Conservation (phyloP, 2,888 invertebrate genomes). For the Callimorpha dominula region DNA sequence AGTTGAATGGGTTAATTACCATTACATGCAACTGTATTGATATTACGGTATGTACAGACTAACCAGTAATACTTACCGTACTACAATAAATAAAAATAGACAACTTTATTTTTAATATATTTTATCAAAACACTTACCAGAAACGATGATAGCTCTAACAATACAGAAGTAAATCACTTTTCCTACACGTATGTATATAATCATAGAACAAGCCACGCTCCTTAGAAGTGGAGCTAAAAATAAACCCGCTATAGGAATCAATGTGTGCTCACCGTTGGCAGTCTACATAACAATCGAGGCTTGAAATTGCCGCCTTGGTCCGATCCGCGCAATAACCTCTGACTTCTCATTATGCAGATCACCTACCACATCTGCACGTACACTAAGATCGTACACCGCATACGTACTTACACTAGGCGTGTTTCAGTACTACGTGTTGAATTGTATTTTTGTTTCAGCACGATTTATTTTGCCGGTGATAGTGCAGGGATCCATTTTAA, state of each 20-base stretch:
- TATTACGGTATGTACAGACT: too few species aligned
- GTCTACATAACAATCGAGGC: slow-evolving; percentile 77
- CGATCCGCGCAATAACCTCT: slow-evolving; percentile 79
- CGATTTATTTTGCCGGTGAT: background rate
- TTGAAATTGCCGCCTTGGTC: slow-evolving; percentile 79
- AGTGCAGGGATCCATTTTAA: background rate
- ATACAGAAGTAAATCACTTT: background rate
- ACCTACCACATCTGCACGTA: slow-evolving; percentile 72
- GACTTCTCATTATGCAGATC: slow-evolving; percentile 84
- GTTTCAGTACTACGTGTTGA: slow-evolving; percentile 51
- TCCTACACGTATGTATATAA: background rate
- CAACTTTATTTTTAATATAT: too few species aligned
- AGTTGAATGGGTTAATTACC: background rate
- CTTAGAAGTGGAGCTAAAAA: slow-evolving; percentile 34
- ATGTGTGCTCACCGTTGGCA: slow-evolving; percentile 61
- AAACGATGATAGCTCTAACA: background rate
- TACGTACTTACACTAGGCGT: slow-evolving; percentile 72
- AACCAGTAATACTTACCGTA: too few species aligned
- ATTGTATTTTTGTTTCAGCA: background rate
- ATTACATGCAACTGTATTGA: too few species aligned
- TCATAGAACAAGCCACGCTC: background rate
- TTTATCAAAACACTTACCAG: background rate
- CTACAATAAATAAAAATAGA: background rate
- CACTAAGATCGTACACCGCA: slow-evolving; percentile 76
- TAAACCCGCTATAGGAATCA: slow-evolving; percentile 61